A percentile compares a stretch with the other conserved stretches of the same genome.
Conservation (phyloP, 2,113 vertebrate genomes). For the Seriola dumerili region DNA sequence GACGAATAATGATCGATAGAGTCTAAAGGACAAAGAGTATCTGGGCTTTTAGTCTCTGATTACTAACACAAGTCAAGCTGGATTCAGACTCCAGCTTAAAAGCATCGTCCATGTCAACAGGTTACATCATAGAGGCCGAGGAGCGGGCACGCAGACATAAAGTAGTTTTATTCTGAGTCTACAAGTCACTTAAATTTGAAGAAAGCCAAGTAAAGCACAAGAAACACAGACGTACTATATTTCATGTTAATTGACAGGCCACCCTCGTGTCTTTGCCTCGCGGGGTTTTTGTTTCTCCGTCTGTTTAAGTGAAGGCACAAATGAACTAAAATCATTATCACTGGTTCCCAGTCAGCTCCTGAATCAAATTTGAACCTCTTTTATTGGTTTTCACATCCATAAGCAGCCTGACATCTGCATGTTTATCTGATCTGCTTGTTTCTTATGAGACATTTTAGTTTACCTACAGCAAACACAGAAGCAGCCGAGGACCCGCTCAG, state of each 20-base stretch:
- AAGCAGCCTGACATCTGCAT: constrained; percentile 41
- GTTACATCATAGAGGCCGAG: background rate
- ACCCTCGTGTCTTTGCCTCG: background rate
- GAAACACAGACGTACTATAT: background rate
- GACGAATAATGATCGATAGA: constrained; percentile 2
- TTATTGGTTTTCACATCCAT: constrained; percentile 40
- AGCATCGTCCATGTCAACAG: background rate
- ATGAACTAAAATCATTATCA: constrained; percentile 19
- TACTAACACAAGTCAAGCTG: background rate
- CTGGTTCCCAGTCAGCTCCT: constrained; percentile 10
- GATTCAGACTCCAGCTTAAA: background rate
- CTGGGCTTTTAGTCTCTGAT: background rate
- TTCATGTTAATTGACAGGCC: constrained; percentile 29
- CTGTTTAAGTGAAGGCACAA: background rate
- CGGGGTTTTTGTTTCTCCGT: background rate
- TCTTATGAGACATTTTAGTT: constrained; percentile 8
- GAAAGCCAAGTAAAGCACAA: background rate
- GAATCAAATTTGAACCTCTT: constrained; percentile 33
- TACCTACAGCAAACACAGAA: background rate
- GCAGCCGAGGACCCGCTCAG: background rate
- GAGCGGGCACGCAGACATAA: background rate
- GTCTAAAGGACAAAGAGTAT: background rate
- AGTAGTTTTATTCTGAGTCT: background rate
- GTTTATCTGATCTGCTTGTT: constrained; percentile 37
- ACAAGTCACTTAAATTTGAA: background rate